A percentile compares a stretch with the other conserved stretches of the same genome.
phyloP scores from a whole-genome alignment of 2,888 invertebrate species.

The Matsumyia berberina region DNA sequence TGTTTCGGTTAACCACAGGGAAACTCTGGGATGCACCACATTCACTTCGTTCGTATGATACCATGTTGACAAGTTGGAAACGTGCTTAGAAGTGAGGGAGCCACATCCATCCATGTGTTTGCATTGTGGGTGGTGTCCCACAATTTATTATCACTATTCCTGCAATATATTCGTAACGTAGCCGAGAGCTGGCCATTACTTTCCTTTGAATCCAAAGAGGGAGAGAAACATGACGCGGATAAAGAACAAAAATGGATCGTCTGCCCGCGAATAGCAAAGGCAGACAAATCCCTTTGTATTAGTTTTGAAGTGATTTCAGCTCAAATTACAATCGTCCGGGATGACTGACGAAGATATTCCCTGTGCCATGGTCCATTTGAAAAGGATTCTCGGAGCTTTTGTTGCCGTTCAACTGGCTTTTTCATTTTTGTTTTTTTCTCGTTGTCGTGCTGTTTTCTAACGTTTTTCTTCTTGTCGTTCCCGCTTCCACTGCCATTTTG shows the following conservation, averaged over 20 bases:
- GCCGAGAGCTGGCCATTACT: constrained; percentile 45
- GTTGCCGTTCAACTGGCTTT: constrained; percentile 39
- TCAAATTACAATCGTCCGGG: constrained; percentile 67
- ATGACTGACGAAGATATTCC: constrained; percentile 57
- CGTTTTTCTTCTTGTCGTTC: constrained; percentile 25
- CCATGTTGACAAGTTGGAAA: constrained; percentile 48
- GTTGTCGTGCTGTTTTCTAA: constrained; percentile 32
- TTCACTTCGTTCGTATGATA: constrained; percentile 37
- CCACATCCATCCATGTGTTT: constrained; percentile 39
- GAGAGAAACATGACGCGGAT: constrained; percentile 17
- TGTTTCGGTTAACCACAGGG: constrained; percentile 72
- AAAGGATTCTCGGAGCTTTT: constrained; percentile 60
- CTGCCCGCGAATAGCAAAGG: constrained; percentile 51
- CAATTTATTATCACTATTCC: constrained; percentile 38
- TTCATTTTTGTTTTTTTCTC: constrained; percentile 23
- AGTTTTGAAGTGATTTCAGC: constrained; percentile 75
- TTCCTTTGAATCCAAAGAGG: constrained; percentile 30
- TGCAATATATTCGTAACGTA: constrained; percentile 18
- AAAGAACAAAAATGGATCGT: constrained; percentile 47
- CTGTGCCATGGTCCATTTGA: constrained; percentile 51
- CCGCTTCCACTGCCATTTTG: constrained; percentile 60
- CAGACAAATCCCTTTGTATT: constrained; percentile 70
- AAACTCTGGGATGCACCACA: constrained; percentile 49
- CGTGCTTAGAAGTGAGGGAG: constrained; percentile 34
- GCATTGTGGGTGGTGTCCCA: constrained; percentile 25